Base-by-base conservation (phyloP, 2,888 invertebrate species). In the Leptinotarsa juncta region DNA sequence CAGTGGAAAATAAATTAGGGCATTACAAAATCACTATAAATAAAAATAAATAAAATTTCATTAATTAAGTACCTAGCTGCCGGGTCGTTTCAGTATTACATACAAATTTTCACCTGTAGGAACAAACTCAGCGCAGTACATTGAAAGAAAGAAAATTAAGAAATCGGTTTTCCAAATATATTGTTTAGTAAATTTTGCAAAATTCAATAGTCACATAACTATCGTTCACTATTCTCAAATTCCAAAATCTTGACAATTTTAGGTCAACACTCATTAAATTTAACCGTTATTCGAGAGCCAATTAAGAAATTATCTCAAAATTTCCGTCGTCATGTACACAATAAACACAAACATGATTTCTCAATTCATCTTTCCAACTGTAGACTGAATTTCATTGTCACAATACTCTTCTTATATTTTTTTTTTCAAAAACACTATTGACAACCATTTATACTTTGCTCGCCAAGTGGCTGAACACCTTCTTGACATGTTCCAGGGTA, bases 401-500 rank as follows among this genome's bases (percentile, higher is more conserved):
- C 68, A 50, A 50, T 18, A 42, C 3, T 42, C 32, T 42, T 42
- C 42, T 7, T 10, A 32, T 62, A 62, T 18, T 62, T 3, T 55
- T 62, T 3, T 55, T 57, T 20, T 55, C 68, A 55, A 55, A 55
- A 68, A 68, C 42, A 68, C 68, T 68, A 18, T 68, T n/a, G 55
- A 67, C 15, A 75, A 72, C 67, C 60, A 65, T 67, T 68, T 57
- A 72, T 42, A 73, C 49, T 53, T 49, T 69, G n/a, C 23, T 69
- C 16, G 12, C 81, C 66, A 86, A 82, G 75, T 89, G 86, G 57
- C 88, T 86, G 83, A 90, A 89, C 71, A 90, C 89, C 78, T 91
- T 87, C 18, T 88, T 85, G 69, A 91, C 88, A 86, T 91, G 92
- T 79, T 92, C 90, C 65, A 93, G 87, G 5, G 89, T 89, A 83